Percentiles rank a stretch among this genome's conserved stretches.
Evolutionary conservation across 2,797 vertebrate species (phyloP).

Genomic region (Poecile montanus): DNA sequence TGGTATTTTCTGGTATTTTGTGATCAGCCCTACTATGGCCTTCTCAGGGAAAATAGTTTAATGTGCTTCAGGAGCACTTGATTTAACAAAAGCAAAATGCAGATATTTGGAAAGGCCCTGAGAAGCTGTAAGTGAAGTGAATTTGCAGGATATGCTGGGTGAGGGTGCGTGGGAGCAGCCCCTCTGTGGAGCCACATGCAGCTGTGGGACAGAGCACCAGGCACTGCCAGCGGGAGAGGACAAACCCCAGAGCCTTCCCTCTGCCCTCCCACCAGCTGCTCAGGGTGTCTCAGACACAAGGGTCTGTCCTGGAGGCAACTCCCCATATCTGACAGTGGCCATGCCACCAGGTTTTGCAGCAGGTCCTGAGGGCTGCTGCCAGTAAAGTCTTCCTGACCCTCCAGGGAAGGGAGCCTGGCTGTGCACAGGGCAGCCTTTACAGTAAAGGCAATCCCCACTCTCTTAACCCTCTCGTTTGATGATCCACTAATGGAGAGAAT

Average conservation of each 20-base stretch:
- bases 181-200: rapidly evolving
- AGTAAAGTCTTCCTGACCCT: not conserved
- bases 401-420: not conserved
- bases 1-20: not conserved
- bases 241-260: not conserved
- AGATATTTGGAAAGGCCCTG: not conserved
- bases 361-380: not conserved
- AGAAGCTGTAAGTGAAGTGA: not conserved
- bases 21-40: not conserved
- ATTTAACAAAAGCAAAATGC: not conserved
- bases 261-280: not conserved
- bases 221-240: not conserved
- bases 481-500: constrained; percentile 47
- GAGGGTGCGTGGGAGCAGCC: not conserved
- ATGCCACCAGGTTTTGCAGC: not conserved
- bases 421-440: not conserved
- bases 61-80: not conserved
- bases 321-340: not conserved
- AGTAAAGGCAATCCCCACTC: not conserved
- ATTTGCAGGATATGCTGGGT: not conserved
- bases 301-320: not conserved
- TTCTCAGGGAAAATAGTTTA: not conserved
- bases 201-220: not conserved
- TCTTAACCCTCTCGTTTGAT: constrained; percentile 6
- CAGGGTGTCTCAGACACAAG: not conserved